Evolutionary conservation across 2,113 vertebrate genomes (phyloP), one percentile per base, ranked within the genome.

Genomic region (Otocyon megalotis): DNA sequence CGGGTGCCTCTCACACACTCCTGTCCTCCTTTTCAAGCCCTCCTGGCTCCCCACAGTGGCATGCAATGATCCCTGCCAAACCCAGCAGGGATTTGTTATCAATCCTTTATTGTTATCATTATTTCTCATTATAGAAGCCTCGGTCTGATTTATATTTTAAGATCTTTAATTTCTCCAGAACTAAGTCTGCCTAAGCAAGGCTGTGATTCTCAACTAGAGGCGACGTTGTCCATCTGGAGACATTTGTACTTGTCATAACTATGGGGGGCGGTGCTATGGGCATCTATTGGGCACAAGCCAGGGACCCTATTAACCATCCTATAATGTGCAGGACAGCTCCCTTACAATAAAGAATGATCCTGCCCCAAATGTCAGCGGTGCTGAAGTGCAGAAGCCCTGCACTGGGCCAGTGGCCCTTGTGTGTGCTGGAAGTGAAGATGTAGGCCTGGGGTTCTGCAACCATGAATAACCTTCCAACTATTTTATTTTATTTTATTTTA

Each of bases 161-260:
- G 62, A 15, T 56, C 56, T 72, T 92, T 63, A 26, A 37, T 87
- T 63, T 81, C 89, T 92, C 62, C 62, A 71, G 54, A 80, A 15
- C 82, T 53, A 43, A 50, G 35, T 10, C 24, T 88, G 37, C 58
- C 28, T 30, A 35, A 62, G 54, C 13, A 54, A 74, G 30, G 35
- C 80, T 2, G 28, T 62, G 30, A 53, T 53, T 53, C 53, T 80
- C 62, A 43, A n/a, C n/a, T 58, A 76, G 79, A 15, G 58, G 35
- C 11, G 16, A 28, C 12, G 30, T 0, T 28, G 22, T 14, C 90
- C 30, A 14, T 30, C 77, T 77, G 58, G 28, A 69, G 58, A 88
- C 13, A 30, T 32, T 30, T 58, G 9, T 30, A 53, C 43, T 35
- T 84, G 62, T 69, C 95, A 71, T 30, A 48, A 4, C 24, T 6